phyloP scores from a whole-genome alignment of 1,140 invertebrate species.

The Danaus melanippus region DNA sequence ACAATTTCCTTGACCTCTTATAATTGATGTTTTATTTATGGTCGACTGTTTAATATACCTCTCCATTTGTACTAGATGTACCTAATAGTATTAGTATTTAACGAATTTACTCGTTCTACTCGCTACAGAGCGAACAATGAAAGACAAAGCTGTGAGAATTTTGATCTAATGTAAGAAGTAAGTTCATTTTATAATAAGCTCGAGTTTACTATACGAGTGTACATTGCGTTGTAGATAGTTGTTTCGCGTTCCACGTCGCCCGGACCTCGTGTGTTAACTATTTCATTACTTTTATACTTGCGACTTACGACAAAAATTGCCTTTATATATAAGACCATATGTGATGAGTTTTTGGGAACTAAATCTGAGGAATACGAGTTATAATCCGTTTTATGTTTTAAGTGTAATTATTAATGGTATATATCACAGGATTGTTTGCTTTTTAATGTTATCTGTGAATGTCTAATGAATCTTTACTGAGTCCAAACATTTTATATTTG shows the following conservation, averaged over 20 bases:
- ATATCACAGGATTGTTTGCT: too few relatives aligned
- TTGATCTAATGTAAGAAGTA: conserved; percentile 69
- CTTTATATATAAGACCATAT: too few relatives aligned
- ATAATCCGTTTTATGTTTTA: too few relatives aligned
- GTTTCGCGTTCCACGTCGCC: conserved; percentile 6
- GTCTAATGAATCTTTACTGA: too few relatives aligned
- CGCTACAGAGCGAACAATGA: conserved; percentile 68
- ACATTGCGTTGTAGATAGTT: conserved; percentile 20
- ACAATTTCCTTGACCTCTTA: conserved; percentile 8
- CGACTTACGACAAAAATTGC: not conserved
- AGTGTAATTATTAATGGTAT: too few relatives aligned
- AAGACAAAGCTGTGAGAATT: conserved; percentile 74
- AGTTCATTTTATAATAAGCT: conserved; percentile 61
- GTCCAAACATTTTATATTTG: too few relatives aligned
- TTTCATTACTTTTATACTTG: conserved; percentile 9
- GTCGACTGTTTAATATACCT: conserved; percentile 54
- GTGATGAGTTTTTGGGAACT: too few relatives aligned
- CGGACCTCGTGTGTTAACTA: conserved; percentile 8
- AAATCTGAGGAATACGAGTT: too few relatives aligned
- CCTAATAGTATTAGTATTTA: conserved; percentile 62
- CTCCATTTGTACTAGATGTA: conserved; percentile 49
- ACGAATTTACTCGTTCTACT: conserved; percentile 68
- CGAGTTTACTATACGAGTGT: conserved; percentile 21
- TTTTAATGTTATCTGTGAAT: too few relatives aligned
- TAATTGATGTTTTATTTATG: conserved; percentile 30